Conservation (phyloP, 2,888 invertebrate genomes). For the Busseola fusca region DNA sequence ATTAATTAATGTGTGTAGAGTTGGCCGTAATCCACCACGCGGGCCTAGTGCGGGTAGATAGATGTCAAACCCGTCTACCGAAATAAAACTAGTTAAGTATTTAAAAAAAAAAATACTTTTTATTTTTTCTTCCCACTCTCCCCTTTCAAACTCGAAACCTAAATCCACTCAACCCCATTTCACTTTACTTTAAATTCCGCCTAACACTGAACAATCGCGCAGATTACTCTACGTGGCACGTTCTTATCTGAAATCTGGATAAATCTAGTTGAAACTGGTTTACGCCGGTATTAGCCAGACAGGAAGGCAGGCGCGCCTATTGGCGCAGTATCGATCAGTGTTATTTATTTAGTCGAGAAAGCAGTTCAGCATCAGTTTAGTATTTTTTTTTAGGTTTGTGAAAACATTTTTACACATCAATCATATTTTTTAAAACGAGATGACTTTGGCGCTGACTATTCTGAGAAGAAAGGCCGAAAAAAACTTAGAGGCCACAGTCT, state of each 20-base stretch:
- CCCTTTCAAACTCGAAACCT: not conserved
- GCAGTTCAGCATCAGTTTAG: slow-evolving; percentile 24
- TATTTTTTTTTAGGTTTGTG: slow-evolving; percentile 2
- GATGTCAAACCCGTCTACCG: not conserved
- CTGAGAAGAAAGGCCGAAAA: no score
- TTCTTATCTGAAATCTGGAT: slow-evolving; percentile 45
- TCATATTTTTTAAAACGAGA: no score
- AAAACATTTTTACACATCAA: no score
- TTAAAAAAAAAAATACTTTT: not conserved
- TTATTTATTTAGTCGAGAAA: slow-evolving; percentile 44
- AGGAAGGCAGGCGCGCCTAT: slow-evolving; percentile 25
- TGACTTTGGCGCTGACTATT: no score
- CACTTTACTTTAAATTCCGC: slow-evolving; percentile 17
- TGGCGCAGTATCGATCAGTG: slow-evolving; percentile 9
- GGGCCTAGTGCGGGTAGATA: no score
- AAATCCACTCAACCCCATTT: slow-evolving; percentile 14
- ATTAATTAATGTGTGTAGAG: no score
- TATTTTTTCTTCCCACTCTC: not conserved
- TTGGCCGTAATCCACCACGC: no score
- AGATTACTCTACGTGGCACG: slow-evolving; percentile 36
- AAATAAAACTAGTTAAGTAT: slow-evolving; percentile 3
- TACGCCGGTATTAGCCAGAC: slow-evolving; percentile 32
- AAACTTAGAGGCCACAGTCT: no score
- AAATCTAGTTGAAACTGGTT: slow-evolving; percentile 42
- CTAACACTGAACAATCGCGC: slow-evolving; percentile 38